Conservation (phyloP, 1,140 invertebrate species). For the Philopotamus ludificatus region DNA sequence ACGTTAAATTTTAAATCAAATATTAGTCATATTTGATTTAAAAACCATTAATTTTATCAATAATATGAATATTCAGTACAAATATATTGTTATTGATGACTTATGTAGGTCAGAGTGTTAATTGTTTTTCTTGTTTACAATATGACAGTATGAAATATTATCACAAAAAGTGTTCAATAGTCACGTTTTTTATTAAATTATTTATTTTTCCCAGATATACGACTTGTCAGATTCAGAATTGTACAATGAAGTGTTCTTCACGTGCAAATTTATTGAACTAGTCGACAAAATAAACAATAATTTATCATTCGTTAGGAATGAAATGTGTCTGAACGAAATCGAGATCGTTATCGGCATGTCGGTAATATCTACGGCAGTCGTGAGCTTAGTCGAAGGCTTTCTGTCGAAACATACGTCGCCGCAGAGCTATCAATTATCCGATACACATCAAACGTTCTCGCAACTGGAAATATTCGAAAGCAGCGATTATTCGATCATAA, state of each 20-base stretch:
- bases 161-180: too few species aligned
- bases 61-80: conserved; percentile 10
- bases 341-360: conserved; percentile 52
- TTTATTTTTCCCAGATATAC: too few species aligned
- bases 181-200: too few species aligned
- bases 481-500: conserved; percentile 53
- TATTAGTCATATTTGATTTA: too few species aligned
- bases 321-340: conserved; percentile 48
- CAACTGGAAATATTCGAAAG: conserved; percentile 54
- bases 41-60: too few species aligned
- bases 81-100: conserved; percentile 25
- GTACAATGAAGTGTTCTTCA: conserved; percentile 54
- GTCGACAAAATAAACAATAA: conserved; percentile 53
- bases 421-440: conserved; percentile 52
- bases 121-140: too few species aligned
- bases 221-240: conserved; percentile 54
- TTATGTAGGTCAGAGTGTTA: too few species aligned
- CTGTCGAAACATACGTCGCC: conserved; percentile 51
- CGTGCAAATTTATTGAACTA: conserved; percentile 49
- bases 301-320: conserved; percentile 44
- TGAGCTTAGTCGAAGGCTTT: conserved; percentile 53
- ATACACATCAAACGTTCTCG: conserved; percentile 49
- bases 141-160: too few species aligned
- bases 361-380: conserved; percentile 52
- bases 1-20: too few species aligned